Percentiles rank a stretch among this genome's conserved stretches.
Evolutionary conservation across 2,797 vertebrate species (phyloP).

Genomic region (Pipistrellus pipistrellus): DNA sequence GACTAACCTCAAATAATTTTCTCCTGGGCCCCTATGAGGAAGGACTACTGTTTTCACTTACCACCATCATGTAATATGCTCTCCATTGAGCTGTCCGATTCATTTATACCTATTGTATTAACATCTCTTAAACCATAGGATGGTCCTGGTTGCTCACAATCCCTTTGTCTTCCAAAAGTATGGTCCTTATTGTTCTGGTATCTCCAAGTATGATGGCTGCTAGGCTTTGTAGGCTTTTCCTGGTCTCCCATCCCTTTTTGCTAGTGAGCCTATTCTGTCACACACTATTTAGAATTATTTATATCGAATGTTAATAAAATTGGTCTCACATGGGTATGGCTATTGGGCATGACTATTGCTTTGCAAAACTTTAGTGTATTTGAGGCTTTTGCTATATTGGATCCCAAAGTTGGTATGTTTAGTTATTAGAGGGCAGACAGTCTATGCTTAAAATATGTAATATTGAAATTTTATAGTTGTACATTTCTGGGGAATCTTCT

Average conservation of each 20-base stretch:
- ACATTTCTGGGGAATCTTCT: slow-evolving; percentile 39
- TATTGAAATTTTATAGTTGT: slow-evolving; percentile 11
- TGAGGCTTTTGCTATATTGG: slow-evolving; percentile 23
- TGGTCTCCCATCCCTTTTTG: not conserved
- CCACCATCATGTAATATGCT: not conserved
- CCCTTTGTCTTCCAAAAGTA: not conserved
- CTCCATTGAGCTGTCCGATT: not conserved
- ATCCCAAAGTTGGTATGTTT: not conserved
- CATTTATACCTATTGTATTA: not conserved
- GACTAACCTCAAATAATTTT: not conserved
- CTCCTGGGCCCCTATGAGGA: not conserved
- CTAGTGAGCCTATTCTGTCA: not conserved
- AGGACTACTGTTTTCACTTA: not conserved
- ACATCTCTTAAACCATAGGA: not conserved
- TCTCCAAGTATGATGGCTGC: not conserved
- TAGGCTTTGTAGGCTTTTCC: not conserved
- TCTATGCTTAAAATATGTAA: not conserved
- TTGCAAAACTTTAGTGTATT: not conserved
- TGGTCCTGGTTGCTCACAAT: not conserved
- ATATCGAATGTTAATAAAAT: not conserved
- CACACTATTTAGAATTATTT: slow-evolving; percentile 41
- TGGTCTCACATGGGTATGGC: not conserved
- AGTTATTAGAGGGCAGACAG: not conserved
- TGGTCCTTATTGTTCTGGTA: not conserved
- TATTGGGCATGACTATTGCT: not conserved